Conservation (phyloP, 2,113 vertebrate species). For the Xenopus laevis region DNA sequence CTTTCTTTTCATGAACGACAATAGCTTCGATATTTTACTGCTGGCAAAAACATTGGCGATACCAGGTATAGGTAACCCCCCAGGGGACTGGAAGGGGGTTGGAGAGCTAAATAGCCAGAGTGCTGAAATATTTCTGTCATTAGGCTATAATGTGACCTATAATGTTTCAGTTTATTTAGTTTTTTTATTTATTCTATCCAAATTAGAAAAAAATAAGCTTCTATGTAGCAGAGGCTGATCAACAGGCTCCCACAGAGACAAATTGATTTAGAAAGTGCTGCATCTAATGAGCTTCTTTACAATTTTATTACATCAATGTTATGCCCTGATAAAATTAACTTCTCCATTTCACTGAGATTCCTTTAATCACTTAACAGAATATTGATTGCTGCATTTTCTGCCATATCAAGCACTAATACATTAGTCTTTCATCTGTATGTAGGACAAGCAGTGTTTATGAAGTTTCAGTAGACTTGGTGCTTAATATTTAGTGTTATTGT, state of each 20-base stretch:
- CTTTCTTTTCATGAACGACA: background rate
- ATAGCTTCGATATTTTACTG: background rate
- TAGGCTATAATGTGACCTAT: too few relatives aligned
- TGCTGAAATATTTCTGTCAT: background rate
- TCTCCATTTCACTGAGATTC: background rate
- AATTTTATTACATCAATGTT: conserved; percentile 10
- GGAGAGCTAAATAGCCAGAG: too few relatives aligned
- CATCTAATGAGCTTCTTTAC: conserved; percentile 17
- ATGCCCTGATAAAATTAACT: conserved; percentile 1
- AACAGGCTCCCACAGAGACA: background rate
- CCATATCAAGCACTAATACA: conserved; percentile 14
- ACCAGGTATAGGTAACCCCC: background rate
- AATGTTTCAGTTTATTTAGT: background rate
- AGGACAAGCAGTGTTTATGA: conserved; percentile 2
- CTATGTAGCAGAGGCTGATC: background rate
- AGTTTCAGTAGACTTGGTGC: background rate
- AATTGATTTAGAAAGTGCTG: conserved; percentile 9
- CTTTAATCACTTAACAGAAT: background rate
- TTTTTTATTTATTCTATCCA: background rate
- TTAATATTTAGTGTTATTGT: conserved; percentile 3
- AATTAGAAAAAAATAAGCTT: background rate
- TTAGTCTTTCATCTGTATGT: conserved; percentile 1
- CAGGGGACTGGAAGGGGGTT: too few relatives aligned
- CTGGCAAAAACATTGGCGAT: background rate
- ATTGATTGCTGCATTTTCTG: conserved; percentile 9